Percentiles rank a stretch among this genome's conserved stretches.
Conservation (phyloP, 1,140 invertebrate genomes). For the Drosophila prosaltans region DNA sequence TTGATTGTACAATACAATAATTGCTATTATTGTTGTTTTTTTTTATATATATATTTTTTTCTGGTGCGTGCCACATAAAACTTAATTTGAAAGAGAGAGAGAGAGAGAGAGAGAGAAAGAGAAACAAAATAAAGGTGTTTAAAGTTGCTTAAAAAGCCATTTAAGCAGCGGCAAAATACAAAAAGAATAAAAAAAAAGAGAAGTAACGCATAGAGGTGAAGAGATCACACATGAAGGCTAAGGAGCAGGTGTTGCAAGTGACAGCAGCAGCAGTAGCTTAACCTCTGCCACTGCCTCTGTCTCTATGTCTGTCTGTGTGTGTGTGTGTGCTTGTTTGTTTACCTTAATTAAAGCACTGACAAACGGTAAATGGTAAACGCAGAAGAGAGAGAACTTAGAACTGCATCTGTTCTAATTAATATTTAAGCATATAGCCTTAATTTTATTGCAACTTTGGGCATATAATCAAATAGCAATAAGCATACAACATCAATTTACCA, state of each 20-base stretch:
- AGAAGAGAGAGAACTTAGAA: slow-evolving; percentile 2
- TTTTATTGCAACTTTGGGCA: slow-evolving; percentile 2
- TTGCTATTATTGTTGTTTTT: slow-evolving; percentile 18
- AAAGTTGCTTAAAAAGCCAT: slow-evolving; percentile 47
- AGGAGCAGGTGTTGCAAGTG: neutral
- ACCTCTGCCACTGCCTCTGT: neutral
- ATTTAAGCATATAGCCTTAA: slow-evolving; percentile 50
- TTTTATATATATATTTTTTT: slow-evolving; percentile 25
- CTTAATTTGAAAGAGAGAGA: slow-evolving; percentile 16
- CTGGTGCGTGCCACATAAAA: slow-evolving; percentile 57
- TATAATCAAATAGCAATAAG: slow-evolving; percentile 1
- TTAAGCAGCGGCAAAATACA: slow-evolving; percentile 18
- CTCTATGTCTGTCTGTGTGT: neutral
- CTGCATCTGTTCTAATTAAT: slow-evolving; percentile 65
- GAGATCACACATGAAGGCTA: too few relatives aligned
- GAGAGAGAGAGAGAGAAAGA: neutral
- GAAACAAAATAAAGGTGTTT: slow-evolving; percentile 66
- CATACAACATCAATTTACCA: slow-evolving; percentile 14
- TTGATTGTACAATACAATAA: slow-evolving; percentile 4
- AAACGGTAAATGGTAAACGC: slow-evolving; percentile 35
- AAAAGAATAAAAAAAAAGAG: neutral
- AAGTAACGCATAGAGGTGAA: slow-evolving; percentile 20
- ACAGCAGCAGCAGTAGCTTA: neutral
- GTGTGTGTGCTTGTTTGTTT: slow-evolving; percentile 65
- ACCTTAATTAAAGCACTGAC: slow-evolving; percentile 78